Conservation (phyloP, 2,113 vertebrate species). For the Amphiprion ocellaris region DNA sequence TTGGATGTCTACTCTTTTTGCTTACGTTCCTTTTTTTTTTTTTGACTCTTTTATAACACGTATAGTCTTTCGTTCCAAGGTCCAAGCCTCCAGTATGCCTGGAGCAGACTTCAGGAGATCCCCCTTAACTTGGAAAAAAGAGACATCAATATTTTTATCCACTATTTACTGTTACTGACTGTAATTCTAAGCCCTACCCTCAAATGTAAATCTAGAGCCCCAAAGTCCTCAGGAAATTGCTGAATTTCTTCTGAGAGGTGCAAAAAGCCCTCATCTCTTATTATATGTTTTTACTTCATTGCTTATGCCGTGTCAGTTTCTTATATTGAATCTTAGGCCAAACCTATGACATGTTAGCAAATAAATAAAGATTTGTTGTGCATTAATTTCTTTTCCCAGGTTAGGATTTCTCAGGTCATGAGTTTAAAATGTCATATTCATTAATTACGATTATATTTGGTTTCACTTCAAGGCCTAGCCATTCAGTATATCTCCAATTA, state of each 20-base stretch:
- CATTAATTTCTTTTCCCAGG: background rate
- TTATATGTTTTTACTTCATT: background rate
- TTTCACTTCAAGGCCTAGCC: background rate
- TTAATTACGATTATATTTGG: constrained; percentile 3
- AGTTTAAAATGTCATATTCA: background rate
- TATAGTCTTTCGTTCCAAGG: constrained; percentile 41
- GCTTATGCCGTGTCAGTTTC: background rate
- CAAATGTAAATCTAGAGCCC: constrained; percentile 9
- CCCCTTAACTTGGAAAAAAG: constrained; percentile 3
- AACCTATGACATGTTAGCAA: background rate
- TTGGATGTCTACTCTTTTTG: background rate
- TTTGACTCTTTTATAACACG: constrained; percentile 3
- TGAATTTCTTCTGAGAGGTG: constrained; percentile 10
- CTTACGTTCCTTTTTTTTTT: background rate
- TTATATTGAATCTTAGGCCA: background rate
- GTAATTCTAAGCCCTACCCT: constrained; percentile 27
- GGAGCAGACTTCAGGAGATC: constrained; percentile 47
- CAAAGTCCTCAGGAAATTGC: constrained; percentile 34
- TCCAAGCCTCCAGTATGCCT: constrained; percentile 44
- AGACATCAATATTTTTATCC: constrained; percentile 33
- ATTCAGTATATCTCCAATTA: constrained; percentile 8
- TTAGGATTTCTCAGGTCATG: background rate
- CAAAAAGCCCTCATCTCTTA: constrained; percentile 9
- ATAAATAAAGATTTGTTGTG: background rate
- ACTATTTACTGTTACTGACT: constrained; percentile 29